Conservation (phyloP, 2,888 invertebrate genomes). For the Drosophila antonietae region DNA sequence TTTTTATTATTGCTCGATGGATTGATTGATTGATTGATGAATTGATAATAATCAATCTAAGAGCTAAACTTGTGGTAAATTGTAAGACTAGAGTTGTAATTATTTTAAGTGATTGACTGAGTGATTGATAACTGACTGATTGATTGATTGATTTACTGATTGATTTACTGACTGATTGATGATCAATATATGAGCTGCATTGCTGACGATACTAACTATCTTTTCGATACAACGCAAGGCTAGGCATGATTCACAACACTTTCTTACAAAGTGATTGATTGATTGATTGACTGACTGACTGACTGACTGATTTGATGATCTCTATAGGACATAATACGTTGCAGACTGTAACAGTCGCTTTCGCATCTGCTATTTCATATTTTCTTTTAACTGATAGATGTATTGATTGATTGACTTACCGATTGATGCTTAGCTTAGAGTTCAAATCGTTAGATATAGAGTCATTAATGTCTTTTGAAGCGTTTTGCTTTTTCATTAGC, state of each 20-base stretch:
- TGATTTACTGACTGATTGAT: neutral
- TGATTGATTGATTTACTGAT: no score
- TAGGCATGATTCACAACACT: no score
- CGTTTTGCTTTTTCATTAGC: neutral
- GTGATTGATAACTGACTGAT: no score
- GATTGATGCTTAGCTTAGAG: neutral
- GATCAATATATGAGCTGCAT: neutral
- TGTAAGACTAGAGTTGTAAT: no score
- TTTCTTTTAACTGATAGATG: neutral
- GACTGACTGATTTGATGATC: no score
- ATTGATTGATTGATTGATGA: neutral
- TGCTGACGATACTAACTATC: no score
- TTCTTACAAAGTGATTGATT: neutral
- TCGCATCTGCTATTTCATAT: neutral
- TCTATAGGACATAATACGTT: no score
- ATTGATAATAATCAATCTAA: neutral
- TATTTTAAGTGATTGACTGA: no score
- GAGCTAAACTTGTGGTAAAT: no score
- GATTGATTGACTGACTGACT: neutral
- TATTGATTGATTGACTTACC: neutral
- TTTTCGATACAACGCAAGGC: no score
- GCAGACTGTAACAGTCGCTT: neutral
- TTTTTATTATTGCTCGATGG: neutral
- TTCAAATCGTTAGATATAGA: neutral
- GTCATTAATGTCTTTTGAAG: neutral